Percentiles rank a stretch among this genome's conserved stretches.
Evolutionary conservation across 2,113 vertebrate species (phyloP).

Genomic region (Aptenodytes forsteri): DNA sequence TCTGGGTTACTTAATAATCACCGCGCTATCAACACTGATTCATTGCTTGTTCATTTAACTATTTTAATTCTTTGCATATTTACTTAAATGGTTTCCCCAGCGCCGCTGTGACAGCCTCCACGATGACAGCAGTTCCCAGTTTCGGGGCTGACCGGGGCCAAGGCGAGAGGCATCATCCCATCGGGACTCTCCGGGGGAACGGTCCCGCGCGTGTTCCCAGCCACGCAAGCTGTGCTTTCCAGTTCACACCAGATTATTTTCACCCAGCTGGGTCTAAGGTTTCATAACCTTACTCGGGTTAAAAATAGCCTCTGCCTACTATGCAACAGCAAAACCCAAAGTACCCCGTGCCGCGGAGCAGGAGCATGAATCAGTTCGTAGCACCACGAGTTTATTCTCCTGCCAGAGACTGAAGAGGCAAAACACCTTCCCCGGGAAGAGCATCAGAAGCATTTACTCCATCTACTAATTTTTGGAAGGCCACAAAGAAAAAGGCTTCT

Average conservation of each 20-base stretch:
- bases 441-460: not conserved
- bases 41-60: slow-evolving; percentile 10
- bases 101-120: not conserved
- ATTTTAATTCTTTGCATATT: slow-evolving; percentile 55
- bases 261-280: slow-evolving; percentile 62
- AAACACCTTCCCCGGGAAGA: not conserved
- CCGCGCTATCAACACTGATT: not conserved
- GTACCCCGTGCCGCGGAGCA: not conserved
- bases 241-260: slow-evolving; percentile 59
- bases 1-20: not conserved
- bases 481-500: not conserved
- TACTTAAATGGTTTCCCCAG: slow-evolving; percentile 1
- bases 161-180: not conserved
- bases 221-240: slow-evolving; percentile 13
- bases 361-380: slow-evolving; percentile 8
- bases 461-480: not conserved
- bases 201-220: not conserved
- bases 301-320: slow-evolving; percentile 68
- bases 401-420: not conserved
- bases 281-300: slow-evolving; percentile 66
- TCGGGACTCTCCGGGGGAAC: not conserved
- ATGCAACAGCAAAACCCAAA: slow-evolving; percentile 35
- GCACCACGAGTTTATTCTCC: slow-evolving; percentile 6
- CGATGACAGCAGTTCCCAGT: not conserved
- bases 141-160: not conserved